Evolutionary conservation across 2,113 vertebrate species (phyloP), one percentile per base, ranked within the genome.

Genomic region (Nyctibius bracteatus): DNA sequence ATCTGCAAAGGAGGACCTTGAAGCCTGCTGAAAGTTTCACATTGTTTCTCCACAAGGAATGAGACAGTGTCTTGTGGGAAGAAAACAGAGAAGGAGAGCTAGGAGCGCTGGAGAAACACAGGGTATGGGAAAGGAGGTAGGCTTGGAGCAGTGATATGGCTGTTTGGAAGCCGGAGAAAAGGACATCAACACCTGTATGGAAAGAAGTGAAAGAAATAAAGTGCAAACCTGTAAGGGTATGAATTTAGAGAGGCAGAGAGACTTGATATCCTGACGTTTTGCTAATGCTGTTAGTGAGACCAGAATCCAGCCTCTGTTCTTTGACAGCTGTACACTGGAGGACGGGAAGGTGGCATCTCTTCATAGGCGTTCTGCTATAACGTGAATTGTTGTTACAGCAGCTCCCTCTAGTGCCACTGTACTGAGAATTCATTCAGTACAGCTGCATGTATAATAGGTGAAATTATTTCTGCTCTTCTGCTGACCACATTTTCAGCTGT

Each of bases 331-430:
- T 20, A 17, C 19, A 1, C 8, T 13, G 39, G 21, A 39, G 31
- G 11, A 44, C 1, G 0, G 12, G 20, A 46, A 68, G n/a, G 41
- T 20, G 31, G 4, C 24, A 23, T 3, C 35, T 13, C 33, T 51
- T n/a, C 41, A 5, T 2, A 10, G 30, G 33, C 5, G 0, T 7
- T 35, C 9, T 28, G 19, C 41, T 47, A 12, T 27, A 39, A 37
- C 7, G 1, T 4, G n/a, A 28, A 21, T 92, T 93, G 49, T 85
- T 83, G 71, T 86, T 71, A 16, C 91, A 86, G 47, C 39, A 93
- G 94, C 94, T 95, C 98, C 97, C 96, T 88, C 98, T 97, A 83
- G 93, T 90, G 97, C 37, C 25, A 5, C 24, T 58, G 31, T 52
- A 23, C 77, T 18, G 81, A 87, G 54, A 51, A n/a, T 35, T 83